These are phyloP conservation scores for Agrilus planipennis DNA, from an alignment of 1,140 invertebrate species.

Conservation along the genomic window DNA sequence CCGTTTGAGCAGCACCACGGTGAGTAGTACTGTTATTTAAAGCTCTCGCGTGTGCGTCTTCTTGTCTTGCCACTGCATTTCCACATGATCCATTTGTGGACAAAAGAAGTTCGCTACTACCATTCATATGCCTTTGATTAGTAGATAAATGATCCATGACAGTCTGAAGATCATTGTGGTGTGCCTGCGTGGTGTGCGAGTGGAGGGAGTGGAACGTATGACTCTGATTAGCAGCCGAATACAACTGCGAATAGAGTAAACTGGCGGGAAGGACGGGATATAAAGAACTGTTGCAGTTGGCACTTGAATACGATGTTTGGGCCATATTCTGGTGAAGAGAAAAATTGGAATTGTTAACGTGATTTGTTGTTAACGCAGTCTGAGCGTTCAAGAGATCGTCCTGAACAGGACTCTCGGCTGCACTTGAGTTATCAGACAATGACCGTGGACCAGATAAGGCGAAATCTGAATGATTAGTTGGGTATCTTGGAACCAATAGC, in stretches of 20 bases:
- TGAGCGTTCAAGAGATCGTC: conserved; percentile 51
- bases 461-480: conserved; percentile 34
- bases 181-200: conserved; percentile 48
- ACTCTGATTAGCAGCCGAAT: conserved; percentile 63
- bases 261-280: conserved; percentile 65
- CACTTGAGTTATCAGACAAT: conserved; percentile 66
- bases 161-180: conserved; percentile 53
- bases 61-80: conserved; percentile 42
- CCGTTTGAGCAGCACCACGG: conserved; percentile 48
- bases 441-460: conserved; percentile 49
- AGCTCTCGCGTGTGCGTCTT: conserved; percentile 38
- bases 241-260: conserved; percentile 70
- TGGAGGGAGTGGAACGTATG: conserved; percentile 58
- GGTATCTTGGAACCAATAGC: conserved; percentile 44
- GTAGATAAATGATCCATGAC: conserved; percentile 62
- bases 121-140: conserved; percentile 40
- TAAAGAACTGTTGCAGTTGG: conserved; percentile 52
- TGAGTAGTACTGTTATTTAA: conserved; percentile 46
- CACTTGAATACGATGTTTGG: conserved; percentile 33
- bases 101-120: conserved; percentile 41
- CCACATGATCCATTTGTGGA: conserved; percentile 44
- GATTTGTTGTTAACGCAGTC: conserved; percentile 41
- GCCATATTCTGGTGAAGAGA: conserved; percentile 42
- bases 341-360: conserved; percentile 52
- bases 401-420: conserved; percentile 69